Evolutionary conservation across 1,140 invertebrate genomes (phyloP), one percentile per base, ranked within the genome.

Genomic region (Sycobia sp.): DNA sequence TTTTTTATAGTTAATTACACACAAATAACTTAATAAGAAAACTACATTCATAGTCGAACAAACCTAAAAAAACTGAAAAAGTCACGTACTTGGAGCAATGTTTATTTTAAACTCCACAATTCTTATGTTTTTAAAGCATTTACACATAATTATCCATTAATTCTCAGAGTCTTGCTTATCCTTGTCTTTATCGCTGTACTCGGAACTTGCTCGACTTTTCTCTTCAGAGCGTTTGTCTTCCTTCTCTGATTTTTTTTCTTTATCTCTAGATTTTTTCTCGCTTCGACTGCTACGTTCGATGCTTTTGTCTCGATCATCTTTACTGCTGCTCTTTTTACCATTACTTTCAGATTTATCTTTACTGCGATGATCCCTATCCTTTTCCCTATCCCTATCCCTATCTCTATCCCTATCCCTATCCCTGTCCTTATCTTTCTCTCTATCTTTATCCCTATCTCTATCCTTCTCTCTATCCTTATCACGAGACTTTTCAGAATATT

Each of bases 261-360:
- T 65, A 55, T 65, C 63, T 29, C 44, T 60, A 2, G 79, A 77
- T 63, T 81, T 83, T 23, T 77, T 78, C 9, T 70, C 71, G 41
- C 78, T 75, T 49, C 74, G 74, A 46, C 69, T 75, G 16, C 39
- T 55, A 75, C 78, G 74, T 49, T 83, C 69, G 56, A 67, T 75
- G 74, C 67, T 77, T 71, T 41, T 82, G 80, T 67, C 77, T 71
- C 18, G 80, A 78, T 44, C 79, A 79, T 70, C 62, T 55, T 74
- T 61, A 55, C 53, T 71, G 0, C 65, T 67, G 8, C 80, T 77
- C 27, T 76, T 80, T 50, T 80, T 82, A 3, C 80, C 78, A 29
- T 78, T 81, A 38, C 70, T 76, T 27, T 83, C 81, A n/a, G 75
- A 79, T 62, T 82, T 84, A 39, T 81, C 79, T 27, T 83, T 82